Conservation (phyloP, 2,888 invertebrate genomes). For the Galerucella pusilla region DNA sequence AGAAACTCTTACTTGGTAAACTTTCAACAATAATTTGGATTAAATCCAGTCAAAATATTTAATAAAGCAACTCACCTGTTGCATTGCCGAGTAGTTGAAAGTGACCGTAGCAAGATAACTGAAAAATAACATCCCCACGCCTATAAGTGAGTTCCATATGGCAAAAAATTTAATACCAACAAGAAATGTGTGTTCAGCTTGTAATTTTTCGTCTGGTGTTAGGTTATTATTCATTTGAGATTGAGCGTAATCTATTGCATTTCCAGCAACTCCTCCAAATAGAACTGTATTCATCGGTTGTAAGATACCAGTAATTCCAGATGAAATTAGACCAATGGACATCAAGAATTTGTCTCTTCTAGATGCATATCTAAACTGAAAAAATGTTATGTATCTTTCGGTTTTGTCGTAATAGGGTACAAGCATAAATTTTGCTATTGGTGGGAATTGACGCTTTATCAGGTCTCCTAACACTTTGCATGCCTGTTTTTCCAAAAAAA, state of each 20-base stretch:
- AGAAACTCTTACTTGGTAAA: neutral
- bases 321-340: constrained; percentile 68
- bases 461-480: too few species aligned
- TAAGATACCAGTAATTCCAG: constrained; percentile 71
- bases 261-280: constrained; percentile 73
- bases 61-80: constrained; percentile 67
- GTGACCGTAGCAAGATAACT: constrained; percentile 75
- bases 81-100: constrained; percentile 78
- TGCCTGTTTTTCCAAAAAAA: too few species aligned
- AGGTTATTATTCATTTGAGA: constrained; percentile 21
- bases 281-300: constrained; percentile 77
- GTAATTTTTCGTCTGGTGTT: constrained; percentile 49
- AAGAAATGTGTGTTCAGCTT: constrained; percentile 64
- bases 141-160: constrained; percentile 72
- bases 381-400: constrained; percentile 35
- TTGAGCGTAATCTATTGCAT: constrained; percentile 66
- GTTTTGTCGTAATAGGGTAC: too few species aligned
- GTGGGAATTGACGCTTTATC: too few species aligned
- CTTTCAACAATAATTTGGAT: too few species aligned
- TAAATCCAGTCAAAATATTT: too few species aligned
- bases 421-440: too few species aligned
- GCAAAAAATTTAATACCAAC: constrained; percentile 70
- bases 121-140: constrained; percentile 70
- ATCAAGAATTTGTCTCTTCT: constrained; percentile 70
- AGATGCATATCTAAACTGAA: constrained; percentile 77